phyloP scores from a whole-genome alignment of 2,797 vertebrate species.

The Pseudotriccus pelzelni region DNA sequence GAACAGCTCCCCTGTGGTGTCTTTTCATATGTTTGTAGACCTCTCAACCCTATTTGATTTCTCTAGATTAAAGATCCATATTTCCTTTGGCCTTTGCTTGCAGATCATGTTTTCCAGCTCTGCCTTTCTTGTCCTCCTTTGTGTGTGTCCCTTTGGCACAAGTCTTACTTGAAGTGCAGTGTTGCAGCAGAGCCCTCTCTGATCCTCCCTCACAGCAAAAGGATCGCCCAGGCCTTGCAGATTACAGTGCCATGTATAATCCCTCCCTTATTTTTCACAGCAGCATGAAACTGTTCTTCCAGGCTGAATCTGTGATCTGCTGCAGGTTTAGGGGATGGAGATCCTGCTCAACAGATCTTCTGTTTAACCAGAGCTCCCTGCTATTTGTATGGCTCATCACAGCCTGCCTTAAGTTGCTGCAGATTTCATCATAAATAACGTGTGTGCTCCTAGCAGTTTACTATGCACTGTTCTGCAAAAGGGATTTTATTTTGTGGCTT shows the following conservation, averaged over 20 bases:
- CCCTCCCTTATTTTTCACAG: background rate
- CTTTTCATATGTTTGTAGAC: background rate
- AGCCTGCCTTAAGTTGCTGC: background rate
- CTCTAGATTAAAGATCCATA: background rate
- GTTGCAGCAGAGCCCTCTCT: background rate
- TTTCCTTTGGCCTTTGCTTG: background rate
- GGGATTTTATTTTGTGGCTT: background rate
- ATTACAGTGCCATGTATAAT: background rate
- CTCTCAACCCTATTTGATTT: background rate
- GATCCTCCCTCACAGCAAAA: background rate
- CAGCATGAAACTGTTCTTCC: background rate
- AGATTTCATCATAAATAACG: background rate
- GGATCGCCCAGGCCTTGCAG: background rate
- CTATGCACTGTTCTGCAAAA: background rate
- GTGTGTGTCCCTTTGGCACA: background rate
- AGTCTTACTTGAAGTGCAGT: background rate
- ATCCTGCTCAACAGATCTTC: background rate
- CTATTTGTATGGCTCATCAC: background rate
- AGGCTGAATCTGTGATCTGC: background rate
- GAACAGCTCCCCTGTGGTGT: background rate
- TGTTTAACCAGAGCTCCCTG: background rate
- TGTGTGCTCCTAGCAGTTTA: background rate
- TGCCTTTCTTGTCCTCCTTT: background rate
- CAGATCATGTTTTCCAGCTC: background rate
- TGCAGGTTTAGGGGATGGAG: background rate